Percentiles rank a stretch among this genome's conserved stretches.
Evolutionary conservation across 1,140 invertebrate species (phyloP).

Genomic region (Heliconius nattereri): DNA sequence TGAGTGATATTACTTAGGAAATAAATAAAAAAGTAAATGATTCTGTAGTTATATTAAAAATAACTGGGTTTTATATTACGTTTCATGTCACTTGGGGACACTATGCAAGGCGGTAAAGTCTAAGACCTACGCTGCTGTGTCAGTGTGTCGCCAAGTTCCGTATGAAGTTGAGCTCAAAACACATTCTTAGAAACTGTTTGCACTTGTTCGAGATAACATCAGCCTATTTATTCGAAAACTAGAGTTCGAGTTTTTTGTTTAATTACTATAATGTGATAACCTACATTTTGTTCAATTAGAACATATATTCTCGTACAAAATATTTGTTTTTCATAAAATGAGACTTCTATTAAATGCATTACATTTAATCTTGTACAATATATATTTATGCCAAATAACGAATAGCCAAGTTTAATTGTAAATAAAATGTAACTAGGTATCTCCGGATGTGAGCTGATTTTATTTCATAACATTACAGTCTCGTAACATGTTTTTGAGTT

Average conservation of each 20-base stretch:
- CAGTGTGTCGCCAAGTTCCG: slow-evolving; percentile 47
- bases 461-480: slow-evolving; percentile 44
- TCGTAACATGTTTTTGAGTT: slow-evolving; percentile 40
- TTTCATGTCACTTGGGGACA: neutral
- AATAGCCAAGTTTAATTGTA: slow-evolving; percentile 16
- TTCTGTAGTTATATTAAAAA: neutral
- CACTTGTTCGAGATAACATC: slow-evolving; percentile 26
- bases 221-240: slow-evolving; percentile 19
- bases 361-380: neutral
- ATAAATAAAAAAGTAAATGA: neutral
- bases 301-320: neutral
- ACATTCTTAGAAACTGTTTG: slow-evolving; percentile 33
- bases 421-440: slow-evolving; percentile 43
- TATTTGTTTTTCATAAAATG: slow-evolving; percentile 3
- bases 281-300: neutral
- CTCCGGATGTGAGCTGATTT: slow-evolving; percentile 37
- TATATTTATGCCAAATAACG: neutral
- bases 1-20: neutral
- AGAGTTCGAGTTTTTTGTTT: neutral
- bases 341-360: neutral
- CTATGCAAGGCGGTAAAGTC: slow-evolving; percentile 20
- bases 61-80: neutral
- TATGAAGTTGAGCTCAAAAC: slow-evolving; percentile 36
- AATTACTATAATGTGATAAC: slow-evolving; percentile 3
- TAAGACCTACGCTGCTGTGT: slow-evolving; percentile 27